A percentile compares a stretch with the other conserved stretches of the same genome.
Conservation (phyloP, 2,113 vertebrate species). For the Tragulus kanchil region DNA sequence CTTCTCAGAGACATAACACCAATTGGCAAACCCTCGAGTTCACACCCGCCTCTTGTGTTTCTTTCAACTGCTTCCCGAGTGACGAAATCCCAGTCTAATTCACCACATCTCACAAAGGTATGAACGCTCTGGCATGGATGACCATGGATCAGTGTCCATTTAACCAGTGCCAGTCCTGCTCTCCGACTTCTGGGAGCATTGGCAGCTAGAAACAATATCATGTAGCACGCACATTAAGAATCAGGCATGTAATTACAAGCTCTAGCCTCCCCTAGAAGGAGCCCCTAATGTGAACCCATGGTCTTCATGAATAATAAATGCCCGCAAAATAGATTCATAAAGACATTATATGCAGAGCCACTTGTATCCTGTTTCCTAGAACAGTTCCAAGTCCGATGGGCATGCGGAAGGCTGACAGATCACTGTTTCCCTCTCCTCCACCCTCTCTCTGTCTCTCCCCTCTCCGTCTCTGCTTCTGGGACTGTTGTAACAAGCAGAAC, state of each 20-base stretch:
- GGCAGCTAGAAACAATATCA: neutral
- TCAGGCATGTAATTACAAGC: slow-evolving; percentile 12
- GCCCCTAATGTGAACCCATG: neutral
- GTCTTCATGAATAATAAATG: slow-evolving; percentile 81
- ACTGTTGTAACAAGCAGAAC: slow-evolving; percentile 78
- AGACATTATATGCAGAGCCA: slow-evolving; percentile 80
- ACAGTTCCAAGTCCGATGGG: slow-evolving; percentile 76
- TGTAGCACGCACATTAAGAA: neutral
- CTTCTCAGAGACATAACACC: slow-evolving; percentile 37
- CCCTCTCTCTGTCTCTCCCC: neutral
- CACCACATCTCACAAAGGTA: neutral
- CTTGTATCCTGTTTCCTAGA: slow-evolving; percentile 85
- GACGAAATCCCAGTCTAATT: neutral
- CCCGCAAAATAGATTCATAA: slow-evolving; percentile 80
- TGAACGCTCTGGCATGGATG: neutral
- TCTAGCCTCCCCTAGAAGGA: slow-evolving; percentile 51
- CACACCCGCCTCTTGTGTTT: neutral
- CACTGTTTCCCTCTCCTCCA: slow-evolving; percentile 39
- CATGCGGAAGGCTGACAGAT: slow-evolving; percentile 77
- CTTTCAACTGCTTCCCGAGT: neutral
- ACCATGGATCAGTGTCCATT: neutral
- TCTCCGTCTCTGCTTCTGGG: slow-evolving; percentile 19
- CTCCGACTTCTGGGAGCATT: neutral
- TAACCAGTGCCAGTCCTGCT: neutral
- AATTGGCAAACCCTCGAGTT: neutral